These are phyloP conservation scores for Oegoconia quadripuncta DNA, from an alignment of 2,888 invertebrate genomes.

Conservation along the genomic window DNA sequence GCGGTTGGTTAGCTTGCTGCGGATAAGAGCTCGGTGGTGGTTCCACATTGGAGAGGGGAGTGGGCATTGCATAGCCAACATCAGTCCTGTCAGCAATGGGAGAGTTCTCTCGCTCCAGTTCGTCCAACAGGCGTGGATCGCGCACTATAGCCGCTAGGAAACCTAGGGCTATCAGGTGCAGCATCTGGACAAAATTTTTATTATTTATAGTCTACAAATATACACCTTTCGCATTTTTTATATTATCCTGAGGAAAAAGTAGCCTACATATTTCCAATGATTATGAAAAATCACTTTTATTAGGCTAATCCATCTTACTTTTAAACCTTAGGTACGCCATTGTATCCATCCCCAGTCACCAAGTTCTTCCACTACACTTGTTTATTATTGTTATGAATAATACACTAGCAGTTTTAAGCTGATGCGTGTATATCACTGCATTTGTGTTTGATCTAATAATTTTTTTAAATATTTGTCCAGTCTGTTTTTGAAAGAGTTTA, in stretches of 20 bases:
- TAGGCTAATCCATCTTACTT: background rate
- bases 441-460: no score
- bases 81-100: conserved; percentile 57
- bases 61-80: conserved; percentile 78
- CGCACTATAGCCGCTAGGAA: conserved; percentile 86
- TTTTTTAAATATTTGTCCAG: no score
- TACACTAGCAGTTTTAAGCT: no score
- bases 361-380: no score
- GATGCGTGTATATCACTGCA: no score
- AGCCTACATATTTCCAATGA: no score
- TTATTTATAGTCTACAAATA: background rate
- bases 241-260: background rate
- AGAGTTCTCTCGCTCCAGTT: conserved; percentile 76
- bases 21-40: conserved; percentile 76
- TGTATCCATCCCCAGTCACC: no score
- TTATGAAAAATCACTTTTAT: background rate
- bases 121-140: conserved; percentile 84
- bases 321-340: no score
- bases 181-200: conserved; percentile 75
- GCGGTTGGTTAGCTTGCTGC: conserved; percentile 57
- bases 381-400: no score
- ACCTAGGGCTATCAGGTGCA: conserved; percentile 86
- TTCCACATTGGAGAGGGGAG: conserved; percentile 85
- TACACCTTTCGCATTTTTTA: background rate
- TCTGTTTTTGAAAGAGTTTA: no score